These are phyloP conservation scores for Andrena bucephala DNA, from an alignment of 2,888 invertebrate species.

Conservation along the genomic window DNA sequence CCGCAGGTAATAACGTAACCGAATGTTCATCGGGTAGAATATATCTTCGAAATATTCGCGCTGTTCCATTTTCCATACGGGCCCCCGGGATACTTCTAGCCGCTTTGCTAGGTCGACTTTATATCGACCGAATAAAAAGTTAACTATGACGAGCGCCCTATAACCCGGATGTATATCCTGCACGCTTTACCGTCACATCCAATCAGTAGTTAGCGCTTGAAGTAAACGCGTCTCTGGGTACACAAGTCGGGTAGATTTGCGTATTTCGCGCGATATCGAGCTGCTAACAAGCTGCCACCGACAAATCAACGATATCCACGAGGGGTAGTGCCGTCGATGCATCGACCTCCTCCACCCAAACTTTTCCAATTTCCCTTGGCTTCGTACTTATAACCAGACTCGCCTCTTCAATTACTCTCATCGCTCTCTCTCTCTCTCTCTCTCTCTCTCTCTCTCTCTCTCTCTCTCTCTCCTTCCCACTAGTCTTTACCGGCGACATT, in stretches of 20 bases:
- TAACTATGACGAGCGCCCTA: conserved; percentile 25
- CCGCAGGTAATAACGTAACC: conserved; percentile 38
- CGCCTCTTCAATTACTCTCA: conserved; percentile 21
- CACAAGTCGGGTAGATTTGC: not conserved
- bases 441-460: not conserved
- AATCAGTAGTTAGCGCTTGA: conserved; percentile 48
- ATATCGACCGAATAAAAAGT: conserved; percentile 35
- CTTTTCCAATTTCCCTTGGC: conserved; percentile 79
- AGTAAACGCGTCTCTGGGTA: not conserved
- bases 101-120: conserved; percentile 26
- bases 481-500: no score
- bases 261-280: conserved; percentile 15
- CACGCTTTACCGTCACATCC: conserved; percentile 10
- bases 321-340: conserved; percentile 47
- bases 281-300: conserved; percentile 50
- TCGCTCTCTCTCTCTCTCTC: not conserved
- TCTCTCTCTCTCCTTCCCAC: no score
- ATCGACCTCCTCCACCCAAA: conserved; percentile 62
- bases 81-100: conserved; percentile 12
- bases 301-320: conserved; percentile 62
- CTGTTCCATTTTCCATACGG: conserved; percentile 38
- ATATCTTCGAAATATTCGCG: conserved; percentile 46
- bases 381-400: conserved; percentile 77
- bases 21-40: conserved; percentile 47
- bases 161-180: not conserved